Base-by-base conservation (phyloP, 2,113 vertebrate species). In the Malurus melanocephalus region DNA sequence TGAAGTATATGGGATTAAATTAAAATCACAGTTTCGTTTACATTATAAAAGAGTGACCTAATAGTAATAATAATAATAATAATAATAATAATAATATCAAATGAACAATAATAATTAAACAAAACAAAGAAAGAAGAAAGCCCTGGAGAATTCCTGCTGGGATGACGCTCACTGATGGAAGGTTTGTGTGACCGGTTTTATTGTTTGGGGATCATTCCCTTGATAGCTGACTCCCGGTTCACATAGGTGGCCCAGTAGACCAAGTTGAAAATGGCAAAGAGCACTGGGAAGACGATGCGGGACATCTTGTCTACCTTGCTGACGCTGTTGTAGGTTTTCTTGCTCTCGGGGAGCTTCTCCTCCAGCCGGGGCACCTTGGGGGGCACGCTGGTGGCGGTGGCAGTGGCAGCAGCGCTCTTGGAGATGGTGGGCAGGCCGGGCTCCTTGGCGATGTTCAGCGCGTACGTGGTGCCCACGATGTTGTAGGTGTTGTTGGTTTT, bases 231-330 rank as follows among this genome's bases (percentile, higher is more conserved):
- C 95, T 99, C 99, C 85, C 98, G 98, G 97, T 99, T 99, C 95
- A 99, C 98, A 8, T 99, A 99, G 0, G 99, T 99, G 72, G 98
- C 99, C 99, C 99, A 99, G 96, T 99, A 99, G 77, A 98, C 99
- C 85, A 99, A 93, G 94, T 99, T 99, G 97, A 99, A 99, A 95
- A 99, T 99, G 96, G 99, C 99, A 96, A 99, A 99, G 73, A 99
- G 98, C 69, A 99, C 97, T 10, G 99, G 99, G 95, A 99, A 99
- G 94, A 99, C 98, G 78, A 99, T 99, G 96, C 99, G 99, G 5
- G 99, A 99, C 94, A 99, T 99, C 97, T 99, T 99, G 98, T 99
- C 99, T 96, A 99, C 99, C 97, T 98, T 99, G 98, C 99, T 99
- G 97, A 99, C 99, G 2, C 99, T 99, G 96, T 99, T 99, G 98